Evolutionary conservation across 2,797 vertebrate species (phyloP).

Genomic region (Mastacembelus armatus): DNA sequence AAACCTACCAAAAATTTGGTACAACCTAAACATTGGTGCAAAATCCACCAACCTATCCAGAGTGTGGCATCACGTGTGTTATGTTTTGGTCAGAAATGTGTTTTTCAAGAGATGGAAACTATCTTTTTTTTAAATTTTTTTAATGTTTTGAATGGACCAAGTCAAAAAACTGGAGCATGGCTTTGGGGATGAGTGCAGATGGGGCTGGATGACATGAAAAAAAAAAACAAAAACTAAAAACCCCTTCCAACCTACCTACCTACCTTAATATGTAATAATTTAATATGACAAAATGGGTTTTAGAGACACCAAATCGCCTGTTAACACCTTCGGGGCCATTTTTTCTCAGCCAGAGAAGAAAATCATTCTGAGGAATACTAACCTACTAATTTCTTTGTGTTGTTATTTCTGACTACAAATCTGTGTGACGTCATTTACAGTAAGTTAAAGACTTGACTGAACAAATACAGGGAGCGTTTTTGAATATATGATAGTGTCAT

Average conservation of each 20-base stretch:
- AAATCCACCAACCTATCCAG: no score
- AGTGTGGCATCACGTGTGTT: no score
- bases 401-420: neutral
- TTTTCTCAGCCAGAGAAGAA: neutral
- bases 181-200: neutral
- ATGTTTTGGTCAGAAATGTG: no score
- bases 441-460: no score
- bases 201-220: neutral
- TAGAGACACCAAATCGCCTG: neutral
- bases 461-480: neutral
- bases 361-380: neutral
- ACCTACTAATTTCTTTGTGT: neutral
- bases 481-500: neutral
- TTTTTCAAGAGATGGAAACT: neutral
- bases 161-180: conserved; percentile 14
- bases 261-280: no score
- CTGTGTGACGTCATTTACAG: no score
- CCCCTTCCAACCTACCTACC: no score
- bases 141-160: neutral
- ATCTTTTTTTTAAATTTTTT: neutral
- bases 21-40: no score
- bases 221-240: no score
- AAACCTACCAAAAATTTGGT: no score
- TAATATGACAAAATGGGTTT: neutral
- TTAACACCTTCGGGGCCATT: neutral